Evolutionary conservation across 2,888 invertebrate species (phyloP), one percentile per base, ranked within the genome.

Genomic region (Melanchra persicariae): DNA sequence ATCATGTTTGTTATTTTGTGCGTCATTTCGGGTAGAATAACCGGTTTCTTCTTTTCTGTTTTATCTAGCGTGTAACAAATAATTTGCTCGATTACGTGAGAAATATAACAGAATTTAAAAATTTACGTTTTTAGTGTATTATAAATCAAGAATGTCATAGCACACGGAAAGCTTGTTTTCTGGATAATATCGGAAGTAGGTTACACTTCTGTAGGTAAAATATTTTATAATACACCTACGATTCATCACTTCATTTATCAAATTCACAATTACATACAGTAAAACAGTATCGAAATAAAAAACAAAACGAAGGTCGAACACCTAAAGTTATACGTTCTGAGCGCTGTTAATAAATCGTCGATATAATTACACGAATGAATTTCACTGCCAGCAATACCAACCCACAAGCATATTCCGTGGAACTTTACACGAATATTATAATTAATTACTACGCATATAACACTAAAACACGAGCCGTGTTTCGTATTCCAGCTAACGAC

Each of bases 401-500:
- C 64, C 66, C 61, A 51, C 74, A 68, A 80, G 65, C 72, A 78
- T 81, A 82, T 86, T 82, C 76, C 64, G 74, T 66, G 67, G 63
- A 79, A 80, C 74, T 79, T 81, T 68, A 83, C 83, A 85, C 72
- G 85, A 76, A 77, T 82, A 80, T 83, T 85, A 82, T 83, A 82
- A 85, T 84, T 85, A 85, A 83, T 84, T 85, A 75, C 74, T 74
- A 69, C 69, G 74, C 59, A 74, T 83, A 79, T 82, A 77, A 81
- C 73, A 81, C 77, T 77, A 73, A 79, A 81, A 77, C 74, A 79
- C 72, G 84, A 69, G 74, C 73, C 75, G 54, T 83, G 82, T 78
- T 79, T 74, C 67, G 75, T 73, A 83, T 74, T 81, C 61, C 54
- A 70, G 52, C 55, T 72, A 73, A 78, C 62, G 74, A 80, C 70